Evolutionary conservation across 2,888 invertebrate genomes (phyloP).

Genomic region (Eilema griseolum): DNA sequence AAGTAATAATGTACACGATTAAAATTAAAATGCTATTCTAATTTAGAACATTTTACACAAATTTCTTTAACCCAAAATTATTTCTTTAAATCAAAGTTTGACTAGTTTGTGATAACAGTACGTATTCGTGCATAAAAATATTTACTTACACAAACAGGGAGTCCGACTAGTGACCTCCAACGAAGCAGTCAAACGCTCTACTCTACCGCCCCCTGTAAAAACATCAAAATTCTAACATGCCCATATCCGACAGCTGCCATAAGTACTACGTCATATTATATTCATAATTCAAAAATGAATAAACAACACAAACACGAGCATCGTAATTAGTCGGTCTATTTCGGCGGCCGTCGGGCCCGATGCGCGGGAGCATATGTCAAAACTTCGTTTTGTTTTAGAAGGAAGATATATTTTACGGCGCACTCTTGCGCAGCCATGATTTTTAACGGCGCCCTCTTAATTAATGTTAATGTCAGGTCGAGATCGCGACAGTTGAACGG

Average conservation of each 20-base stretch:
- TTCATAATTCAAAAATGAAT: conserved; percentile 51
- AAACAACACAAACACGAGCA: conserved; percentile 38
- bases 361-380: conserved; percentile 59
- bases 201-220: not conserved
- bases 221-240: conserved; percentile 3
- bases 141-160: not conserved
- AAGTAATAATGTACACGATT: too few relatives aligned
- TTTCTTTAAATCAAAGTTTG: too few relatives aligned
- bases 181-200: not conserved
- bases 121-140: too few relatives aligned
- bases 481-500: conserved; percentile 41
- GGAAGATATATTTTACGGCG: conserved; percentile 55
- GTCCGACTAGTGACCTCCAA: not conserved
- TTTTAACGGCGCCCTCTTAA: conserved; percentile 50
- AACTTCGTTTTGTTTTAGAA: conserved; percentile 57
- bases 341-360: conserved; percentile 47
- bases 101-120: too few relatives aligned
- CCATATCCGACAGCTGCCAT: conserved; percentile 31
- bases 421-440: conserved; percentile 39
- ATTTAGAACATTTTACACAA: too few relatives aligned
- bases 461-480: conserved; percentile 48
- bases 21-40: too few relatives aligned
- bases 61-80: too few relatives aligned
- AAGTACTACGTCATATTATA: conserved; percentile 25
- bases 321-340: conserved; percentile 61